Conservation (phyloP, 2,113 vertebrate genomes). For the Ahaetulla prasina region DNA sequence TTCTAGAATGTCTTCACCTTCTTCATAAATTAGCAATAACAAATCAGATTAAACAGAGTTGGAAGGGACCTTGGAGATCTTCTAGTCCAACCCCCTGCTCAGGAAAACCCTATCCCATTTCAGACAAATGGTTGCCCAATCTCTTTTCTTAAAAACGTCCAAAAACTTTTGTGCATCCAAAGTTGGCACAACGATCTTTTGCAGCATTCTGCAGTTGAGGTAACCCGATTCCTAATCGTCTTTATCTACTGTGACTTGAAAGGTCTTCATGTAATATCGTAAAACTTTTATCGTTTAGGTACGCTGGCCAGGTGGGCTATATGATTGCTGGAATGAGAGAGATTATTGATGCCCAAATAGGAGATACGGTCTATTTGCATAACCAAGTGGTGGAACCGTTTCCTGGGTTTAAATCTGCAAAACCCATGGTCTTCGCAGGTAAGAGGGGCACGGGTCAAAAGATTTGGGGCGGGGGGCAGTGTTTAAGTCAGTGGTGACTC, state of each 20-base stretch:
- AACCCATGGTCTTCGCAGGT: constrained; percentile 99
- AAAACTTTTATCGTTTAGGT: constrained; percentile 78
- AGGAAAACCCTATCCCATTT: too few species aligned
- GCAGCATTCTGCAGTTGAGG: not conserved
- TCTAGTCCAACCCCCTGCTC: too few species aligned
- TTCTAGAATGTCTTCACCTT: not conserved
- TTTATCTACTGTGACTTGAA: constrained; percentile 6
- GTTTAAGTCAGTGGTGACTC: not conserved
- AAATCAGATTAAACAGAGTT: not conserved
- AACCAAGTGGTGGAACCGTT: constrained; percentile 87
- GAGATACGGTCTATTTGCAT: constrained; percentile 87
- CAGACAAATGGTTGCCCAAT: too few species aligned
- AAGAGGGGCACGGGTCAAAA: constrained; percentile 56
- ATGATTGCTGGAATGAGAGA: constrained; percentile 94
- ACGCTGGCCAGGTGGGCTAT: constrained; percentile 95
- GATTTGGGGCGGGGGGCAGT: not conserved
- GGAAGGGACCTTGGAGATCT: too few species aligned
- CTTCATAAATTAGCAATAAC: not conserved
- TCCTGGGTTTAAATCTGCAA: constrained; percentile 91
- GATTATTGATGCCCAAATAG: constrained; percentile 96
- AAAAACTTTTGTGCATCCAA: too few species aligned
- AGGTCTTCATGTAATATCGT: constrained; percentile 35
- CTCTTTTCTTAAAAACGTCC: too few species aligned
- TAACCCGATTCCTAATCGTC: not conserved
- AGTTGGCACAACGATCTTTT: not conserved